phyloP scores from a whole-genome alignment of 2,113 vertebrate genomes.

The Hydrolagus affinis region DNA sequence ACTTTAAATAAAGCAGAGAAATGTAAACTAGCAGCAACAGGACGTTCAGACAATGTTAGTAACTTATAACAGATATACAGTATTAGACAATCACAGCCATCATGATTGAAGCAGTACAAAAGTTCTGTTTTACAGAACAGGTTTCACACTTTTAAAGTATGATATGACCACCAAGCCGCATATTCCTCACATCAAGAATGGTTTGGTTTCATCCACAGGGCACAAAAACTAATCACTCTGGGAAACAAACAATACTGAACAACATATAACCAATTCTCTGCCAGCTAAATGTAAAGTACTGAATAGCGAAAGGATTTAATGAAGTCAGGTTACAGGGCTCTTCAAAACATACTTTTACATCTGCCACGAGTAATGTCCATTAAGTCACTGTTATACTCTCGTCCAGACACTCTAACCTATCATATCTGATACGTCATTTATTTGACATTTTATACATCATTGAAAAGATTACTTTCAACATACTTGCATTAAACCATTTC shows the following conservation, averaged over 20 bases:
- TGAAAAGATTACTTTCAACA: background rate
- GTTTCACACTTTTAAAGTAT: background rate
- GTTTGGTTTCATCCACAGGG: slow-evolving; percentile 72
- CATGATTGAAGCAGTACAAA: slow-evolving; percentile 66
- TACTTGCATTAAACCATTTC: background rate
- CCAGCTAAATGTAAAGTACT: background rate
- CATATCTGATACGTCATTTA: background rate
- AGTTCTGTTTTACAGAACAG: background rate
- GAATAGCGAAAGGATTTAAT: background rate
- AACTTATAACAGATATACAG: slow-evolving; percentile 70
- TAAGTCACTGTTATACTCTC: background rate
- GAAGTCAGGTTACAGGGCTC: background rate
- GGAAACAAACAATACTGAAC: slow-evolving; percentile 39
- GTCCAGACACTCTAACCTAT: background rate
- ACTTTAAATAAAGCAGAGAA: slow-evolving; percentile 76
- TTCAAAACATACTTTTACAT: background rate
- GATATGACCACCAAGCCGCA: background rate
- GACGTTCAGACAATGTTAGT: slow-evolving; percentile 73
- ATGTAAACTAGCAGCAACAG: slow-evolving; percentile 75
- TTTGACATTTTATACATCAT: background rate
- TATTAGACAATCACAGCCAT: slow-evolving; percentile 71
- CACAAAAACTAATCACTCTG: slow-evolving; percentile 50
- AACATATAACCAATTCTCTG: background rate
- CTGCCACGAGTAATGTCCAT: background rate
- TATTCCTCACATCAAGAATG: slow-evolving; percentile 66